Percentiles rank a stretch among this genome's conserved stretches.
Conservation (phyloP, 2,888 invertebrate species). For the Drosophila aldrichi region DNA sequence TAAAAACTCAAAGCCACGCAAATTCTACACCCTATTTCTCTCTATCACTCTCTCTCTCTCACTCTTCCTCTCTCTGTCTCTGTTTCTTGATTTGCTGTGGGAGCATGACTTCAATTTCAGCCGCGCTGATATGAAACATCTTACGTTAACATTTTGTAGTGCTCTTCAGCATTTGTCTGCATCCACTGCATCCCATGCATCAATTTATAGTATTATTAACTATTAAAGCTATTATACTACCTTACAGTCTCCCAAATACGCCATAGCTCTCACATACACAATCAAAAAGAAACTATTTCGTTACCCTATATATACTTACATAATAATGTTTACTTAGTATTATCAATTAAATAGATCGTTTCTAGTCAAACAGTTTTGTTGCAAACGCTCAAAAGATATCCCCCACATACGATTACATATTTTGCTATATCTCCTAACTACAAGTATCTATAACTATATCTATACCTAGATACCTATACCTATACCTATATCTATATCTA, state of each 20-base stretch:
- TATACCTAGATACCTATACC: neutral
- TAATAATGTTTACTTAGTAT: constrained; percentile 17
- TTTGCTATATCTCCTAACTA: constrained; percentile 15
- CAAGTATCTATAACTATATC: constrained; percentile 17
- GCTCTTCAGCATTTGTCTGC: constrained; percentile 23
- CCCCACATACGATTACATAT: constrained; percentile 26
- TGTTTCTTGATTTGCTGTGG: neutral
- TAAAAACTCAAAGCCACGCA: constrained; percentile 31
- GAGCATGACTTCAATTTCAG: constrained; percentile 1
- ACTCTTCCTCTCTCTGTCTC: neutral
- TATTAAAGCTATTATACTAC: neutral
- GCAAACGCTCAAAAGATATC: constrained; percentile 39
- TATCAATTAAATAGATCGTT: constrained; percentile 16
- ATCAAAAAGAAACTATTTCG: constrained; percentile 5
- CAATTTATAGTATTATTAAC: constrained; percentile 26
- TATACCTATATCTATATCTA: neutral
- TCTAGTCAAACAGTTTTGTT: constrained; percentile 16
- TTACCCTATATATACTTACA: neutral
- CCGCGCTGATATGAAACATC: constrained; percentile 5
- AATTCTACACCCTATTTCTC: constrained; percentile 8
- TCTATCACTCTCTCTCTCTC: neutral
- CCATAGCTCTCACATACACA: constrained; percentile 8
- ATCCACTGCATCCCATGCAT: constrained; percentile 4
- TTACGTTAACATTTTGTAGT: neutral
- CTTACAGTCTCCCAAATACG: constrained; percentile 15